Evolutionary conservation across 2,797 vertebrate species (phyloP).

Genomic region (Lutjanus campechanus): DNA sequence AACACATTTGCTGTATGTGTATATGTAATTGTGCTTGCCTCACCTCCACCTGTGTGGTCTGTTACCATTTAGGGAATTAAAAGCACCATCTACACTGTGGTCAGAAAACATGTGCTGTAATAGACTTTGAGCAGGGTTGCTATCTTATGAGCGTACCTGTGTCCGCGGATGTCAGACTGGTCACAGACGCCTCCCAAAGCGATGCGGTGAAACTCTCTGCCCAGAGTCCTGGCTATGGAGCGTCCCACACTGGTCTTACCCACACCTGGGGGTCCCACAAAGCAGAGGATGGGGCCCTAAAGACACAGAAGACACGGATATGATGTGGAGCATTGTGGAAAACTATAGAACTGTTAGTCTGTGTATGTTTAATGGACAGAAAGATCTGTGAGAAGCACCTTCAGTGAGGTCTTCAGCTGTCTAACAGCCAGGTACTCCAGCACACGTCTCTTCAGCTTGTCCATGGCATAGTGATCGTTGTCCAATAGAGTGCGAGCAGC

Average conservation of each 20-base stretch:
- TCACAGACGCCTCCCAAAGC: constrained; percentile 96
- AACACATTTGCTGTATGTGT: no score
- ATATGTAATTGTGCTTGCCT: neutral
- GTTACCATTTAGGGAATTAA: neutral
- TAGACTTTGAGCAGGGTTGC: neutral
- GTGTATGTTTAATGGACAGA: neutral
- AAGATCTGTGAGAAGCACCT: constrained; percentile 66
- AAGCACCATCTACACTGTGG: no score
- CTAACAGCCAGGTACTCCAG: constrained; percentile 97
- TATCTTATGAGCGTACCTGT: constrained; percentile 86
- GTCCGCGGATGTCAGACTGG: constrained; percentile 97
- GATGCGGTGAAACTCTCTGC: constrained; percentile 97
- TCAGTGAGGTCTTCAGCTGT: constrained; percentile 93
- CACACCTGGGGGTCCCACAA: constrained; percentile 96
- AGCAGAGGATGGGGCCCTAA: constrained; percentile 95
- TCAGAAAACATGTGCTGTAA: neutral
- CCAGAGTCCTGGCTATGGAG: constrained; percentile 95
- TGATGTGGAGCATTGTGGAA: neutral
- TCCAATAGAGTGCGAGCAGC: constrained; percentile 93
- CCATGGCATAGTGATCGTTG: constrained; percentile 97
- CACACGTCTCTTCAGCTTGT: constrained; percentile 95
- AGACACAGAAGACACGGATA: neutral
- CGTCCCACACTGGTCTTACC: constrained; percentile 99
- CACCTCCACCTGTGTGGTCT: neutral
- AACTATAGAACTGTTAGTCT: no score